Evolutionary conservation across 2,797 vertebrate species (phyloP).

Genomic region (Sebastiscus albofasciatus): DNA sequence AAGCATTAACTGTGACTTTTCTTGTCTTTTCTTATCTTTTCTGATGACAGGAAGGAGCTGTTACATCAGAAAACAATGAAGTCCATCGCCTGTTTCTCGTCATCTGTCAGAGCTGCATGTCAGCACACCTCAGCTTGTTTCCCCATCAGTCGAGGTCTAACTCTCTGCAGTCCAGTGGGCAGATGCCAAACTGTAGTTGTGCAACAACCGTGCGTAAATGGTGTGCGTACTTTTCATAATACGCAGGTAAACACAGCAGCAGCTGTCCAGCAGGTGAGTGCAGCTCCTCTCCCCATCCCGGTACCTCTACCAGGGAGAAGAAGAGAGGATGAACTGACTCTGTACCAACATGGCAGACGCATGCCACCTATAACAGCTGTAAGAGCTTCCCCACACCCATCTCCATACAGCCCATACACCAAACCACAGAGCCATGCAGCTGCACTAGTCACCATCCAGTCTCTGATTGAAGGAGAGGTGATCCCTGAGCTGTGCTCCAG

Average conservation of each 20-base stretch:
- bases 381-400: neutral
- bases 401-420: neutral
- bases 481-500: conserved; percentile 40
- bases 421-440: neutral
- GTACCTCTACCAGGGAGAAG: neutral
- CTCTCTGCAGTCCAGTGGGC: neutral
- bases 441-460: neutral
- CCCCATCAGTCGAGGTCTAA: neutral
- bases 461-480: conserved; percentile 36
- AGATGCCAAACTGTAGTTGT: neutral
- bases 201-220: neutral
- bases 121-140: conserved; percentile 1
- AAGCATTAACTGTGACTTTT: neutral
- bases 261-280: conserved; percentile 6
- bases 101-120: conserved; percentile 6
- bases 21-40: neutral
- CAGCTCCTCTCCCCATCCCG: neutral
- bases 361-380: neutral
- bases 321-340: neutral
- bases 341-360: neutral
- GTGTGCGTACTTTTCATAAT: neutral
- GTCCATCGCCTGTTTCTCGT: conserved; percentile 1
- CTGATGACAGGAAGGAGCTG: neutral
- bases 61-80: conserved; percentile 19
- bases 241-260: neutral